Evolutionary conservation across 2,113 vertebrate species (phyloP).

Genomic region (Mobula hypostoma): DNA sequence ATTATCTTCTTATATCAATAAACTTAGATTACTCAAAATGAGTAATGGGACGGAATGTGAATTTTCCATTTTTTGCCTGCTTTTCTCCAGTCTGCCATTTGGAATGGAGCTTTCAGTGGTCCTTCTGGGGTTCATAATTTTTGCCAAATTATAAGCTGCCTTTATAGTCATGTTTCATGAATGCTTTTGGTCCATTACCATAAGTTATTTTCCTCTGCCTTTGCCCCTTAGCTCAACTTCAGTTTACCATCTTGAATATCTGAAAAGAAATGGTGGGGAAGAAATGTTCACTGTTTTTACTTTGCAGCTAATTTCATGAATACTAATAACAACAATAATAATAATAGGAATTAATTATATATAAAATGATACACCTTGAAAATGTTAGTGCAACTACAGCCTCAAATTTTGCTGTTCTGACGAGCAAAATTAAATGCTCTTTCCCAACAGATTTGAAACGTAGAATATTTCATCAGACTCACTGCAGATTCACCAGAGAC

Average conservation of each 20-base stretch:
- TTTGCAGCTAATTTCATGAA: background rate
- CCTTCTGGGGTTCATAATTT: background rate
- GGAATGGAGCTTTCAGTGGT: background rate
- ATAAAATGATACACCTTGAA: background rate
- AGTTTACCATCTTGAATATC: background rate
- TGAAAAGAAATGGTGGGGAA: background rate
- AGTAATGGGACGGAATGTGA: background rate
- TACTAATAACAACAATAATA: background rate
- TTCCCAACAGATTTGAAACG: background rate
- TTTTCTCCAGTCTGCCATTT: background rate
- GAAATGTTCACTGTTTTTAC: background rate
- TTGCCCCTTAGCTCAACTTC: too few species aligned
- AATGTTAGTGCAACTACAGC: background rate
- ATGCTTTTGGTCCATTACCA: background rate
- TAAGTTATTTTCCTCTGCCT: background rate
- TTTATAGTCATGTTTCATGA: background rate
- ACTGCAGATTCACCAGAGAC: background rate
- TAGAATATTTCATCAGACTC: background rate
- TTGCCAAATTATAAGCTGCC: background rate
- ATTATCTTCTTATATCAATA: background rate
- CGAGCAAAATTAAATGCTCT: constrained; percentile 18
- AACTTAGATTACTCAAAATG: background rate
- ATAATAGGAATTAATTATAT: background rate
- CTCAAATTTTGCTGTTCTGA: background rate
- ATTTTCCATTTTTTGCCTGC: background rate